A percentile compares a stretch with the other conserved stretches of the same genome.
Evolutionary conservation across 2,888 invertebrate species (phyloP).

Genomic region (Drosophila nigricruria): DNA sequence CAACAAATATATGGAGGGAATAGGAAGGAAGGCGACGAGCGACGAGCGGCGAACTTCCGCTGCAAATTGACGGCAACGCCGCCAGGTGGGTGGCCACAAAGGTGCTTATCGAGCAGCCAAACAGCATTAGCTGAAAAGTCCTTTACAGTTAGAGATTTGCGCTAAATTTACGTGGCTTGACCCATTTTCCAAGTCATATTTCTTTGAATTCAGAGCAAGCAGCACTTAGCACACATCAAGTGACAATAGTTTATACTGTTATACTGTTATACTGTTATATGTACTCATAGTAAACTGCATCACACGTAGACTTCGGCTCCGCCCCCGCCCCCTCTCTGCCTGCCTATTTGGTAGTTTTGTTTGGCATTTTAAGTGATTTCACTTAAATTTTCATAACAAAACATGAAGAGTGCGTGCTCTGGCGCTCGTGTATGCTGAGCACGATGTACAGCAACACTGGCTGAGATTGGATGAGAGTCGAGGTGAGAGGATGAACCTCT

Average conservation of each 20-base stretch:
- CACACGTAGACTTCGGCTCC: slow-evolving; percentile 13
- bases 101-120: slow-evolving; percentile 67
- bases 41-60: slow-evolving; percentile 34
- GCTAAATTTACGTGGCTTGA: slow-evolving; percentile 37
- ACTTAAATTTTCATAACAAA: slow-evolving; percentile 82
- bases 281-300: slow-evolving; percentile 17
- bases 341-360: slow-evolving; percentile 58
- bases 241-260: slow-evolving; percentile 62
- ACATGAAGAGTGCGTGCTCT: slow-evolving; percentile 73
- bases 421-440: slow-evolving; percentile 54
- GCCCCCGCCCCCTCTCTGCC: too few relatives aligned
- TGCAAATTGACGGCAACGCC: slow-evolving; percentile 57
- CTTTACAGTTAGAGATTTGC: slow-evolving; percentile 15
- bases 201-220: slow-evolving; percentile 9
- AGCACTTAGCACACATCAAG: slow-evolving; percentile 53
- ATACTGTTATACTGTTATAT: too few relatives aligned
- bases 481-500: slow-evolving; percentile 11
- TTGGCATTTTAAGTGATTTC: slow-evolving; percentile 83
- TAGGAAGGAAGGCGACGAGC: neutral
- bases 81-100: slow-evolving; percentile 4
- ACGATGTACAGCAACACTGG: slow-evolving; percentile 14
- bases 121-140: slow-evolving; percentile 64
- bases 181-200: slow-evolving; percentile 49
- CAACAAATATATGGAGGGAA: slow-evolving; percentile 16
- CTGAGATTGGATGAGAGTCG: slow-evolving; percentile 2